phyloP scores from a whole-genome alignment of 2,888 invertebrate species.

The Lepidonotus clava region DNA sequence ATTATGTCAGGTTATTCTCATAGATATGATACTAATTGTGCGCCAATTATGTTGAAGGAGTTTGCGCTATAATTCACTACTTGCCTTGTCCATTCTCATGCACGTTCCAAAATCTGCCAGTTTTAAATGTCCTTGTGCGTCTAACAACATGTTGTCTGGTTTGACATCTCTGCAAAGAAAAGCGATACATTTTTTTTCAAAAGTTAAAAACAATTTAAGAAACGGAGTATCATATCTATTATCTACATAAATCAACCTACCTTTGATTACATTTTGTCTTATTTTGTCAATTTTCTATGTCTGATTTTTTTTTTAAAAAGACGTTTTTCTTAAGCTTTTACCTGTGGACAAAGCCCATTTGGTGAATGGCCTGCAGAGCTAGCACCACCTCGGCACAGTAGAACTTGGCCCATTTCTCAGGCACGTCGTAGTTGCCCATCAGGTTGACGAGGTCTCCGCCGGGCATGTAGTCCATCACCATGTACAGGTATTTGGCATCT shows the following conservation, averaged over 20 bases:
- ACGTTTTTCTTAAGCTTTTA: conserved; percentile 66
- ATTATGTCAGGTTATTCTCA: background rate
- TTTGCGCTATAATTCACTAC: conserved; percentile 6
- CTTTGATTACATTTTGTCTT: background rate
- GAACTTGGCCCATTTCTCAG: conserved; percentile 99
- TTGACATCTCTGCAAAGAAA: conserved; percentile 94
- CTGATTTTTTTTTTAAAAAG: background rate
- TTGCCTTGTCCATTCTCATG: conserved; percentile 95
- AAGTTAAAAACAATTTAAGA: background rate
- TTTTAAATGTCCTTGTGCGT: conserved; percentile 96
- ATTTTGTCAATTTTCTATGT: background rate
- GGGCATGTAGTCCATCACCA: conserved; percentile 99
- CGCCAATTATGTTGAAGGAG: background rate
- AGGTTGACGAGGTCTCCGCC: conserved; percentile 99
- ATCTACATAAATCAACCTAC: background rate
- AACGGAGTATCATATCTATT: background rate
- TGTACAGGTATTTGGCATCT: conserved; percentile 97
- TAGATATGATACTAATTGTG: background rate
- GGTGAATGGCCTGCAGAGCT: conserved; percentile 98
- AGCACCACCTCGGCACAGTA: conserved; percentile 99
- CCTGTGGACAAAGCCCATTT: conserved; percentile 94
- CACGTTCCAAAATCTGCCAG: conserved; percentile 99
- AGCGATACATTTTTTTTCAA: background rate
- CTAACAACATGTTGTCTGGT: conserved; percentile 98
- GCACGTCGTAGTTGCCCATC: conserved; percentile 99